Base-by-base conservation (phyloP, 1,140 invertebrate genomes). In the Brachionus angularis region DNA sequence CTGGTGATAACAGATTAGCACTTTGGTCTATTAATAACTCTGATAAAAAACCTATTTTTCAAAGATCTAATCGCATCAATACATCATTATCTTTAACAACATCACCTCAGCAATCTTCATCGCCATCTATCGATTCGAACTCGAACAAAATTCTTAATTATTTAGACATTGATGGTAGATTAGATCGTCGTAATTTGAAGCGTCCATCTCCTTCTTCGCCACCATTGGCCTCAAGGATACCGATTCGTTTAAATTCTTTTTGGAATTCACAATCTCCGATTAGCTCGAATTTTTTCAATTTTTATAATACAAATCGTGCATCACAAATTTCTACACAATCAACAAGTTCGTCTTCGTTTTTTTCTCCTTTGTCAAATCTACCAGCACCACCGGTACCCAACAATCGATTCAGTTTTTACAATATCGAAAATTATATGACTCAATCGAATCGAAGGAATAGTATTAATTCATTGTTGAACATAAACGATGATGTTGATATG, bases 1-100 rank as follows among this genome's bases (percentile, higher is more conserved):
- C 91, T 0, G 86, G 91, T 72, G 93, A 96, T 79, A 91, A 90
- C 53, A 75, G 75, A 36, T 75, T 86, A 31, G 82, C 83, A 5
- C 72, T 85, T 10, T 86, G 84, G 84, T 77, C 76, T 50, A 77
- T 85, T 16, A 76, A 79, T 44, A 77, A 78, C 55, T 70, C 76
- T 42, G 74, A 78, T 31, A 58, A 58, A 58, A 58, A 39, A 39
- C 39, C 23, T 23, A 58, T 18, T 23, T 23, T 23, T 23, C 23
- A 39, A 58, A 58, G 39, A 39, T 58, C 53, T 14, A 58, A 58
- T 36, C 21, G 53, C 5, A 58, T 58, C 10, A 58, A 58, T 33
- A 39, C 53, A 23, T 58, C 53, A 16, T 21, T 31, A 14, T 39
- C 33, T 16, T 33, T 58, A 7, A 58, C 36, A 21, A 58, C 36